Percentiles rank a stretch among this genome's conserved stretches.
phyloP scores from a whole-genome alignment of 1,140 invertebrate species.

The Bombus confusus region DNA sequence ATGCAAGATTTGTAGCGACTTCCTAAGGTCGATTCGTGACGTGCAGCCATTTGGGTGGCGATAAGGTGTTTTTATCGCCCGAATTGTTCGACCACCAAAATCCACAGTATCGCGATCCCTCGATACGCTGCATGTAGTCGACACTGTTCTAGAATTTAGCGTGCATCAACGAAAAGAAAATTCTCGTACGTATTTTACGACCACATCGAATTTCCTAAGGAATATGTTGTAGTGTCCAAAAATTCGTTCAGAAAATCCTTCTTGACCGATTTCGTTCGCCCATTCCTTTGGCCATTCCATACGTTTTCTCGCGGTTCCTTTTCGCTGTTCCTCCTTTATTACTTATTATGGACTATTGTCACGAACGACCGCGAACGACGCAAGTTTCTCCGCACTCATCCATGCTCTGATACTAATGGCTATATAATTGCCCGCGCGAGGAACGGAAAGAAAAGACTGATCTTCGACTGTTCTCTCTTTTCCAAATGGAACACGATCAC shows the following conservation, averaged over 20 bases:
- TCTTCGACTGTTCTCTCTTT: neutral
- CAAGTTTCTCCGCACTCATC: neutral
- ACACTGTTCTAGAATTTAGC: neutral
- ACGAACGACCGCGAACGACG: neutral
- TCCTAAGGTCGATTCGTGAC: slow-evolving; percentile 58
- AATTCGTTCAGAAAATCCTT: neutral
- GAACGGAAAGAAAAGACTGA: slow-evolving; percentile 43
- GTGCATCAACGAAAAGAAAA: neutral
- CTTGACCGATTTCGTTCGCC: neutral
- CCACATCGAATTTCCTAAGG: neutral
- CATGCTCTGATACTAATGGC: neutral
- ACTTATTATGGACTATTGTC: too few species aligned
- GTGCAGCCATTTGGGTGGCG: slow-evolving; percentile 8
- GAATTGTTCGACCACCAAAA: neutral
- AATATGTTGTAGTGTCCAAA: neutral
- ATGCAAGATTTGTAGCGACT: slow-evolving; percentile 39
- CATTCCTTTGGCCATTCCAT: neutral
- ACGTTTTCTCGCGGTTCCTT: neutral
- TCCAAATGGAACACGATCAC: slow-evolving; percentile 31
- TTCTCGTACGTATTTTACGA: neutral
- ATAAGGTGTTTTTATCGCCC: neutral
- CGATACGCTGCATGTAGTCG: neutral
- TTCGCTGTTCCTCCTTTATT: too few species aligned
- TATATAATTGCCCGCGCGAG: slow-evolving; percentile 4
- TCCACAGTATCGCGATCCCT: neutral